Conservation (phyloP, 2,797 vertebrate species). For the Bryconaethiops microstoma region DNA sequence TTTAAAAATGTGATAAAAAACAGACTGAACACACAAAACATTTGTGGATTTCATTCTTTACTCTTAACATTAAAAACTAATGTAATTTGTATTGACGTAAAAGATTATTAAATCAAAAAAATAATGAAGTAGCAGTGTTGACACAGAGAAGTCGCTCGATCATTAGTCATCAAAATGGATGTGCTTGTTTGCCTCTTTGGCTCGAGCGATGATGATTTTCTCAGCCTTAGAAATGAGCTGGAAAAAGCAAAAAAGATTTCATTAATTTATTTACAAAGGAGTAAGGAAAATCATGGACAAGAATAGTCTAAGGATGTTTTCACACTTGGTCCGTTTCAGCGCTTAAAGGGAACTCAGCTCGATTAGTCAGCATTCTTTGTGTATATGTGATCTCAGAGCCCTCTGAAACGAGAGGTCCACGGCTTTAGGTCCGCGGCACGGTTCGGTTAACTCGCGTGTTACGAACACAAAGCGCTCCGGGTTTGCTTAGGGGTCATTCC, state of each 20-base stretch:
- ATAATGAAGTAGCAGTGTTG: not conserved
- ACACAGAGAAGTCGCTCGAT: not conserved
- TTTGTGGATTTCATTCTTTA: not conserved
- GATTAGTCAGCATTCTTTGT: too few species aligned
- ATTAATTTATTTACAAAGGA: too few species aligned
- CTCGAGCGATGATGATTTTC: constrained; percentile 88
- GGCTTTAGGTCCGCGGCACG: too few species aligned
- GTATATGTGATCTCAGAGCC: too few species aligned
- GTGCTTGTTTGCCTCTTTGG: constrained; percentile 89
- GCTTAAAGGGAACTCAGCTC: too few species aligned
- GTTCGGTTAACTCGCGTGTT: too few species aligned
- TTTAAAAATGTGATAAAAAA: not conserved
- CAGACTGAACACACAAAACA: not conserved
- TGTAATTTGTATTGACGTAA: not conserved
- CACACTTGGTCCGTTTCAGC: too few species aligned
- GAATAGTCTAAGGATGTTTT: too few species aligned
- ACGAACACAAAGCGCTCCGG: too few species aligned
- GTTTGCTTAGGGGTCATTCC: too few species aligned
- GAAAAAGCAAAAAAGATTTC: not conserved
- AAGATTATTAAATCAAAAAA: not conserved
- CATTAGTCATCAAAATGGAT: constrained; percentile 87
- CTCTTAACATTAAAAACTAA: not conserved
- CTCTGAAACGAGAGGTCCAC: too few species aligned
- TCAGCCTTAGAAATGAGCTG: constrained; percentile 93
- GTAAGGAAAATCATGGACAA: too few species aligned